Evolutionary conservation across 2,797 vertebrate genomes (phyloP), one percentile per base, ranked within the genome.

Genomic region (Gymnopithys bicolor): DNA sequence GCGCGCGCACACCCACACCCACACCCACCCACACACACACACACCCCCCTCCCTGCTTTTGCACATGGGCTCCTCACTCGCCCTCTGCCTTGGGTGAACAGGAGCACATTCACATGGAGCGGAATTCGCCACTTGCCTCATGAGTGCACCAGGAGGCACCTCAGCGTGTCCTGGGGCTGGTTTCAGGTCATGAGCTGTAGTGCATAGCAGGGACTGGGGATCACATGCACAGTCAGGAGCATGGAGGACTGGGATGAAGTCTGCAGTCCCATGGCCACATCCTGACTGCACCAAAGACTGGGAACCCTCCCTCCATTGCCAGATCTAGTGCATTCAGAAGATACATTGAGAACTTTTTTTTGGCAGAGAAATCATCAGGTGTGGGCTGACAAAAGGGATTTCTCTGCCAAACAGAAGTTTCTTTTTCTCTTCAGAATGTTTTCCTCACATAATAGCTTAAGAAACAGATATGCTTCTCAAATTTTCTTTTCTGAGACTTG

Each of bases 161-260:
- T 58, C 45, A 11, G 45, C 0, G 0, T 14, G 60, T 33, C 33
- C 68, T 23, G 35, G 46, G n/a, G 22, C 37, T 4, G 17, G 16
- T 41, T 45, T 53, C 46, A n/a, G 68, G 49, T 71, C 48, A 4
- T 0, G 7, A 17, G 11, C 39, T 9, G 1, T 2, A 39, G 27
- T 2, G 1, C 48, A 59, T 43, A 59, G 39, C 24, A 21, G 24
- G 30, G 18, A 51, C 30, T 19, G 15, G 46, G 56, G 32, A 35
- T 56, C 71, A 84, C 41, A 15, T 0, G 11, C 0, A 2, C 22
- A 12, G 52, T 28, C 10, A 11, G 67, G 43, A 89, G 59, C 25
- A 6, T 0, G 0, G 0, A 0, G 53, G 69, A 67, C 18, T 0
- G 0, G 51, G 41, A 39, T 56, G 49, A 52, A 89, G 32, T 33